phyloP scores from a whole-genome alignment of 1,140 invertebrate genomes.

The Heterodera schachtii region DNA sequence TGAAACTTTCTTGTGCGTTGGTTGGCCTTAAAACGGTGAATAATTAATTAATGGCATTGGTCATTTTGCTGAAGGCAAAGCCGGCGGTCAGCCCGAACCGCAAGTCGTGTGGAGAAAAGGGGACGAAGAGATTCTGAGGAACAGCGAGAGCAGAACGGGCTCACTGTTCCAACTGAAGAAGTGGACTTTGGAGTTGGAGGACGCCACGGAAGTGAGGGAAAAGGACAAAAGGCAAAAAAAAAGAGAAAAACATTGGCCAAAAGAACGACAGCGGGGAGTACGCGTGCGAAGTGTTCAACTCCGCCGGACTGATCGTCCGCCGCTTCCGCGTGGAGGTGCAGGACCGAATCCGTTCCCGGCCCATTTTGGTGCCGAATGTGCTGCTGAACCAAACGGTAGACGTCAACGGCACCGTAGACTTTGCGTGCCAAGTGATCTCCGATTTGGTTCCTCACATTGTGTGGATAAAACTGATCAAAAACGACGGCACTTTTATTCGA shows the following conservation, averaged over 20 bases:
- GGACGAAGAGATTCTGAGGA: constrained; percentile 41
- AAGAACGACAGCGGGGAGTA: constrained; percentile 42
- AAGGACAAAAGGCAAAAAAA: background rate
- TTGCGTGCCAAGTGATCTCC: constrained; percentile 62
- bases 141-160: constrained; percentile 51
- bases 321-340: constrained; percentile 55
- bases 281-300: constrained; percentile 57
- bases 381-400: constrained; percentile 60
- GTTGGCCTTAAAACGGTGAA: background rate
- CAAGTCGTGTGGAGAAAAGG: constrained; percentile 60
- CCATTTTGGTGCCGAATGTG: constrained; percentile 60
- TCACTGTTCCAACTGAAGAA: constrained; percentile 54
- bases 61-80: constrained; percentile 33
- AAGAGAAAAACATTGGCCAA: background rate
- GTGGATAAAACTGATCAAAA: constrained; percentile 56
- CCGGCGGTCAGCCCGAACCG: constrained; percentile 56
- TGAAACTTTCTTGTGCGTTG: constrained; percentile 47
- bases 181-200: constrained; percentile 62
- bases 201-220: constrained; percentile 55
- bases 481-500: constrained; percentile 49
- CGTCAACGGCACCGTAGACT: constrained; percentile 61
- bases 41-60: background rate
- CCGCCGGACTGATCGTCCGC: constrained; percentile 48
- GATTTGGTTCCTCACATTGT: constrained; percentile 63
- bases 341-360: constrained; percentile 57